Evolutionary conservation across 2,888 invertebrate genomes (phyloP).

Genomic region (Macaria liturata): DNA sequence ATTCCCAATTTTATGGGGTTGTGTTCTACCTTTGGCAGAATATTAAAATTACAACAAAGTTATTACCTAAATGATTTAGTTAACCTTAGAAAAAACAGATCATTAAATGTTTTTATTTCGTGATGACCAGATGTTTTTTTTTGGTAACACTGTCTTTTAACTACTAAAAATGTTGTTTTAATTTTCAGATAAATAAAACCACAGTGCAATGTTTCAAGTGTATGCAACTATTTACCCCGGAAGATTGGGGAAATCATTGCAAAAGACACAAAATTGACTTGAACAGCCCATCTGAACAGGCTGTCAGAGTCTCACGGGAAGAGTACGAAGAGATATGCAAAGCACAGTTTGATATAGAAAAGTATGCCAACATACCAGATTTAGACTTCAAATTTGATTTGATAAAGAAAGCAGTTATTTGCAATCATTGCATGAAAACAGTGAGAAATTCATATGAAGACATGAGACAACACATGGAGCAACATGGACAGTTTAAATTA

Average conservation of each 20-base stretch:
- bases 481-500: conserved; percentile 25
- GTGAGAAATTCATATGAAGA: conserved; percentile 35
- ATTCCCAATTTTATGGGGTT: too few species aligned
- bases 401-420: conserved; percentile 39
- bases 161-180: too few species aligned
- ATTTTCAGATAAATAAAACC: conserved; percentile 49
- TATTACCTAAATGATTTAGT: too few species aligned
- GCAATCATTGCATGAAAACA: conserved; percentile 46
- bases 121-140: too few species aligned
- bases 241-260: conserved; percentile 39
- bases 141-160: too few species aligned
- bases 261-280: conserved; percentile 13
- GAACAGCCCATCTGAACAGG: neutral
- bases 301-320: conserved; percentile 16
- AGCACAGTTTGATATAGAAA: conserved; percentile 28
- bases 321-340: conserved; percentile 17
- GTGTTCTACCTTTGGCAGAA: too few species aligned
- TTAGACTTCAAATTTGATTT: conserved; percentile 44
- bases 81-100: too few species aligned
- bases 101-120: too few species aligned
- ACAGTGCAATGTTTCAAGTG: conserved; percentile 59
- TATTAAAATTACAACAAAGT: too few species aligned
- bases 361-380: conserved; percentile 38
- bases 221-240: conserved; percentile 37
- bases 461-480: conserved; percentile 39